phyloP scores from a whole-genome alignment of 2,113 vertebrate genomes.

The Turdus rufiventris region DNA sequence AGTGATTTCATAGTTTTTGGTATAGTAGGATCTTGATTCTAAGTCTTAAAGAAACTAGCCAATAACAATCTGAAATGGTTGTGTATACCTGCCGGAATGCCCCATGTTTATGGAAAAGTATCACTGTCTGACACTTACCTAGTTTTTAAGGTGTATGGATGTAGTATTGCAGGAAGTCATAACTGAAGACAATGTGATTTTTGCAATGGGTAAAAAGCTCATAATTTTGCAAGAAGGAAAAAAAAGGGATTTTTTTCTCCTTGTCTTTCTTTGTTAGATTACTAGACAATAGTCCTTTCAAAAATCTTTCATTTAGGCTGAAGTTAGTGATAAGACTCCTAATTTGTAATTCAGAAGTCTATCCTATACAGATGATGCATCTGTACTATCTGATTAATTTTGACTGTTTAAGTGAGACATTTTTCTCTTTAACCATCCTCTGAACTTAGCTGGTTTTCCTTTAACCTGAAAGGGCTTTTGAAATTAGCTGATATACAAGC shows the following conservation, averaged over 20 bases:
- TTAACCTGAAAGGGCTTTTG: neutral
- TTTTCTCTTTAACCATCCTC: neutral
- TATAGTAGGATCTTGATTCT: neutral
- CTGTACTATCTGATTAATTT: neutral
- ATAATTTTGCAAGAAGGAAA: neutral
- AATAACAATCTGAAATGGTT: neutral
- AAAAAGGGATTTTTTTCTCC: fast-evolving
- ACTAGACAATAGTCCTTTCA: neutral
- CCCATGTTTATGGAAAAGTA: neutral
- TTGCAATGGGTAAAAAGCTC: neutral
- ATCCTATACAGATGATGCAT: neutral
- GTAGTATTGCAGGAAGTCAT: neutral
- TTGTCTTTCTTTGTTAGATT: neutral
- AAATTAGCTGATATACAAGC: neutral
- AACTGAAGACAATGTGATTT: neutral
- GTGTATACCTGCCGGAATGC: neutral
- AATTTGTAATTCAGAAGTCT: neutral
- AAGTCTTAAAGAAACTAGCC: neutral
- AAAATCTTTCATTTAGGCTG: neutral
- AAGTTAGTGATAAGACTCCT: neutral
- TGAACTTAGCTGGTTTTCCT: neutral
- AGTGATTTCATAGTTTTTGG: neutral
- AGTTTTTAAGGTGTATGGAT: neutral
- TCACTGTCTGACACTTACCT: neutral
- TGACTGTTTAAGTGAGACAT: neutral